Conservation (phyloP, 1,140 invertebrate genomes). For the Drosophila nasuta region DNA sequence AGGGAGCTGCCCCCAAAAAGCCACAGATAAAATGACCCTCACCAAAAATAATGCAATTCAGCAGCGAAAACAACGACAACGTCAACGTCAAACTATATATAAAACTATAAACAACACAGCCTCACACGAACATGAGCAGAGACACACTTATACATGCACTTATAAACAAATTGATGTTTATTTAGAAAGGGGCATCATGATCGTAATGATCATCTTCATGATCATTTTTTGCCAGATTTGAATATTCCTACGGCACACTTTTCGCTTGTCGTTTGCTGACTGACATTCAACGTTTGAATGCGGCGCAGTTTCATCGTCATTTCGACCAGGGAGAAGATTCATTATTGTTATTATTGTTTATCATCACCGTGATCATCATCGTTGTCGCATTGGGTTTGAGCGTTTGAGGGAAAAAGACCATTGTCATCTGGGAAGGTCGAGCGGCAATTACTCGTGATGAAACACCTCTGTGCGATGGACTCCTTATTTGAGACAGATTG, state of each 20-base stretch:
- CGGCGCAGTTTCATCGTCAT: slow-evolving; percentile 61
- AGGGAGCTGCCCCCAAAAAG: slow-evolving; percentile 62
- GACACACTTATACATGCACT: slow-evolving; percentile 17
- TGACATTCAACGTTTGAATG: slow-evolving; percentile 67
- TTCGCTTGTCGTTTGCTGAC: slow-evolving; percentile 30
- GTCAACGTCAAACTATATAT: slow-evolving; percentile 56
- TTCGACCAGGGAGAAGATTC: not conserved
- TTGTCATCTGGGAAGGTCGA: slow-evolving; percentile 75
- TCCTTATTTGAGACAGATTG: slow-evolving; percentile 48
- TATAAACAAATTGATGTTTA: slow-evolving; percentile 80
- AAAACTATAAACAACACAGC: slow-evolving; percentile 40
- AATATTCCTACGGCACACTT: slow-evolving; percentile 57
- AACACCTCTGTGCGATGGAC: slow-evolving; percentile 34
- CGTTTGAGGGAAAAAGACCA: slow-evolving; percentile 60
- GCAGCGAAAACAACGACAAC: slow-evolving; percentile 35
- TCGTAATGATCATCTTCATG: slow-evolving; percentile 12
- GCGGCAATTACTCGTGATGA: slow-evolving; percentile 62
- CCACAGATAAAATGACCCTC: slow-evolving; percentile 56
- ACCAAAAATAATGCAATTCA: slow-evolving; percentile 76
- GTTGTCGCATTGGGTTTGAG: slow-evolving; percentile 18
- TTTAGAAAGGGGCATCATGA: slow-evolving; percentile 65
- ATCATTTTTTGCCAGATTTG: slow-evolving; percentile 26
- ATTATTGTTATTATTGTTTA: slow-evolving; percentile 17
- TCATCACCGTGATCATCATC: no score
- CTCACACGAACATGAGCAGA: slow-evolving; percentile 8